Evolutionary conservation across 2,888 invertebrate genomes (phyloP).

Genomic region (Drosophila birchii): DNA sequence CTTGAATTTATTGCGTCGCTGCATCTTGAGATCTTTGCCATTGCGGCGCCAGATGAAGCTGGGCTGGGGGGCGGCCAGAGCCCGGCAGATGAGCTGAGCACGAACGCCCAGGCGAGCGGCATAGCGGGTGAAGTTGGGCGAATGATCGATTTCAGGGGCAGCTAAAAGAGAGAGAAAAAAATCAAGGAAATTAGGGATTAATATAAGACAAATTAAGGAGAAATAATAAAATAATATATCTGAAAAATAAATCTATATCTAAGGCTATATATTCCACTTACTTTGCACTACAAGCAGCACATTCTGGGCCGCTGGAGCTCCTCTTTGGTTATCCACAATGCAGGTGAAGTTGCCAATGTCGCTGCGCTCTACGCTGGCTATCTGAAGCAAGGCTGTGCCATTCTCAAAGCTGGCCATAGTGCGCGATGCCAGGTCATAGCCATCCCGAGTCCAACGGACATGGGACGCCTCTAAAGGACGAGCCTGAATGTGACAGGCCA

Average conservation of each 20-base stretch:
- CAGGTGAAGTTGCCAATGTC: conserved; percentile 83
- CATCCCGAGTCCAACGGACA: conserved; percentile 80
- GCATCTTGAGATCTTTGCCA: conserved; percentile 83
- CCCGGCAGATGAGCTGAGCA: conserved; percentile 77
- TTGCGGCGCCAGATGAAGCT: conserved; percentile 82
- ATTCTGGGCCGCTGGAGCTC: conserved; percentile 71
- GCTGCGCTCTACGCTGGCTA: conserved; percentile 80
- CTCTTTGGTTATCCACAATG: conserved; percentile 81
- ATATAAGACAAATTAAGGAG: background rate
- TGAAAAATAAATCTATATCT: background rate
- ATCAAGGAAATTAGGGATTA: background rate
- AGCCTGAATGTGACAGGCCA: conserved; percentile 80
- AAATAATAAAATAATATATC: too few species aligned
- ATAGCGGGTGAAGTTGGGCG: conserved; percentile 77
- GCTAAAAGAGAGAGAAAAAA: conserved; percentile 52
- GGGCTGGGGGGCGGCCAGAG: conserved; percentile 80
- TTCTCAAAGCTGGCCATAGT: conserved; percentile 80
- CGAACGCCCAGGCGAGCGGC: conserved; percentile 81
- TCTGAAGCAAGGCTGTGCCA: conserved; percentile 78
- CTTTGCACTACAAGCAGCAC: conserved; percentile 82
- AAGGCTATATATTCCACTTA: conserved; percentile 57
- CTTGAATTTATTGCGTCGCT: conserved; percentile 81
- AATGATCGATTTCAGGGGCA: conserved; percentile 81
- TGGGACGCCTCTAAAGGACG: conserved; percentile 80
- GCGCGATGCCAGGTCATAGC: conserved; percentile 79